Percentiles rank a stretch among this genome's conserved stretches.
phyloP scores from a whole-genome alignment of 2,113 vertebrate genomes.

The Manacus vitellinus region DNA sequence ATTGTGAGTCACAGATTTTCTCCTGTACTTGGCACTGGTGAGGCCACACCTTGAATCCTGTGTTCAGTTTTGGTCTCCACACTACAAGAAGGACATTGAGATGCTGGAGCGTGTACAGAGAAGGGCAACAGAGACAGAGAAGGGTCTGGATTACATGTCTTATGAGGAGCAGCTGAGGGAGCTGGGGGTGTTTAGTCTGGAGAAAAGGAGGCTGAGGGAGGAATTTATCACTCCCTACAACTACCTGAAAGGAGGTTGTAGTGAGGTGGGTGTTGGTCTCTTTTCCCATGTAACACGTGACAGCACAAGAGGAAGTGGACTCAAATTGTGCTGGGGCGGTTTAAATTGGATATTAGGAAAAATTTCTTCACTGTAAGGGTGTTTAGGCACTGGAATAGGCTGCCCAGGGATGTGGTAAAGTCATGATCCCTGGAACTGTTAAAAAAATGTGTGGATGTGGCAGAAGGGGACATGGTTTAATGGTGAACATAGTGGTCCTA shows the following conservation, averaged over 20 bases:
- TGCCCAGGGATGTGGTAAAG: not conserved
- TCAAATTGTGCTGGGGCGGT: not conserved
- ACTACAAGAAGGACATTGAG: not conserved
- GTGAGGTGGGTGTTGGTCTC: rapidly evolving
- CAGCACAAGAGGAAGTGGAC: not conserved
- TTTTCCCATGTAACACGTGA: not conserved
- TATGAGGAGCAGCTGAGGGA: not conserved
- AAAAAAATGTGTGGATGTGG: not conserved
- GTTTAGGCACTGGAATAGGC: not conserved
- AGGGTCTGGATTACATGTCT: not conserved
- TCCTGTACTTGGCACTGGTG: not conserved
- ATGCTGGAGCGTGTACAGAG: not conserved
- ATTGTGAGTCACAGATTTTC: not conserved
- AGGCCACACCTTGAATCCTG: not conserved
- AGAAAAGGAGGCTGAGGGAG: not conserved
- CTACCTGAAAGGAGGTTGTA: not conserved
- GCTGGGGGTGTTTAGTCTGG: not conserved
- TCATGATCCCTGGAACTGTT: not conserved
- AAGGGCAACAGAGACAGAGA: not conserved
- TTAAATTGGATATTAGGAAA: not conserved
- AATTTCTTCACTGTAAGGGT: not conserved
- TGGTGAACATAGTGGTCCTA: not conserved
- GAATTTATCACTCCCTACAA: rapidly evolving
- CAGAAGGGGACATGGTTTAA: not conserved
- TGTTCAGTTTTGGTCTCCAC: not conserved